Conservation (phyloP, 2,888 invertebrate genomes). For the Pherbina coryleti region DNA sequence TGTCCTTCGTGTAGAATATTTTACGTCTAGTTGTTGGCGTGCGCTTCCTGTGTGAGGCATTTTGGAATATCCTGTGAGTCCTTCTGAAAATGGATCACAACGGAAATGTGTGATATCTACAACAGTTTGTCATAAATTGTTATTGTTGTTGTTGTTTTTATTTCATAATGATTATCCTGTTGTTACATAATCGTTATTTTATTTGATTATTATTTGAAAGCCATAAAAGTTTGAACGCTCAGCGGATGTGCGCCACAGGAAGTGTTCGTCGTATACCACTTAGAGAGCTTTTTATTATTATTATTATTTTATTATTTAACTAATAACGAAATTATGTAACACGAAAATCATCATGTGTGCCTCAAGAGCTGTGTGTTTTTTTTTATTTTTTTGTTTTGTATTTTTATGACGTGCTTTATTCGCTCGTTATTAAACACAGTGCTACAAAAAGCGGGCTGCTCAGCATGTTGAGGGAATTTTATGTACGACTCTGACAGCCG, state of each 20-base stretch:
- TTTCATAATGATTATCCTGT: background rate
- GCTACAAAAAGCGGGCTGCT: too few species aligned
- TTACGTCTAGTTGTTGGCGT: background rate
- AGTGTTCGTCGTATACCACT: too few species aligned
- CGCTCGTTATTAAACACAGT: too few species aligned
- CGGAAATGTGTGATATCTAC: background rate
- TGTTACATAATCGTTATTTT: background rate
- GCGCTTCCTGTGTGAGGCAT: background rate
- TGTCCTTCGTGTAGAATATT: background rate
- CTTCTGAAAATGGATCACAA: background rate
- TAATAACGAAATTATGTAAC: too few species aligned
- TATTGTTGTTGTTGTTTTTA: background rate
- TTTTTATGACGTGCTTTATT: too few species aligned
- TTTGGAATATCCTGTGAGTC: background rate
- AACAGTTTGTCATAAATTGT: constrained; percentile 1
- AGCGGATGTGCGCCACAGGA: background rate
- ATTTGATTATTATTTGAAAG: background rate
- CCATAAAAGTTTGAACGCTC: background rate
- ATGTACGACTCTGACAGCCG: too few species aligned
- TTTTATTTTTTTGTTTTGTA: too few species aligned
- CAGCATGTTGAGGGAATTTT: too few species aligned
- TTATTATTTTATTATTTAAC: too few species aligned
- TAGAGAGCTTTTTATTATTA: too few species aligned
- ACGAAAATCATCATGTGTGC: too few species aligned
- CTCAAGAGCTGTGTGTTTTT: too few species aligned